Evolutionary conservation across 2,888 invertebrate species (phyloP).

Genomic region (Hemicrepidius hirtus): DNA sequence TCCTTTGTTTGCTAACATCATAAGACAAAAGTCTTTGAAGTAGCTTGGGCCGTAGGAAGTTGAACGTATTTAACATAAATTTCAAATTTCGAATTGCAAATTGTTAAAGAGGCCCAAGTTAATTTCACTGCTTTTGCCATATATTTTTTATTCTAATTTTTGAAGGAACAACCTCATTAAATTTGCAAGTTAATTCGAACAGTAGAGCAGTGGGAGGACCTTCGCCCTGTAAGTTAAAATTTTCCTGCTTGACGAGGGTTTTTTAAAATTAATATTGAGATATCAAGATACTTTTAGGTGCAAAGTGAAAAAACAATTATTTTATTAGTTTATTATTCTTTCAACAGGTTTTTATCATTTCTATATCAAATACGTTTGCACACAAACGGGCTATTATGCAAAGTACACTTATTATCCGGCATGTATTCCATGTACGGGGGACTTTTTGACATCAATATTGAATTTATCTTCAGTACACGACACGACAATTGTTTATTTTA

Average conservation of each 20-base stretch:
- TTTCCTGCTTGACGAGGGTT: background rate
- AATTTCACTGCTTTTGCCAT: constrained; percentile 1
- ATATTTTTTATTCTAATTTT: constrained; percentile 33
- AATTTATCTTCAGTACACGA: constrained; percentile 10
- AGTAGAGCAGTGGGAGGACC: background rate
- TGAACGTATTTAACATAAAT: constrained; percentile 12
- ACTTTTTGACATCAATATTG: constrained; percentile 17
- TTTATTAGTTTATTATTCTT: constrained; percentile 8
- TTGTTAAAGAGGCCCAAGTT: constrained; percentile 12
- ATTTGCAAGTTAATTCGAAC: constrained; percentile 29
- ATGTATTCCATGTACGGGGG: background rate
- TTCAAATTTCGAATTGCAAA: constrained; percentile 34
- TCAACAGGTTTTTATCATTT: constrained; percentile 28
- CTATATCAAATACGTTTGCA: constrained; percentile 23
- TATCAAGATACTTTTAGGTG: constrained; percentile 4
- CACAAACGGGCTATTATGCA: constrained; percentile 27
- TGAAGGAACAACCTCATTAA: constrained; percentile 34
- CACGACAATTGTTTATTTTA: constrained; percentile 8
- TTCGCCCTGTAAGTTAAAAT: background rate
- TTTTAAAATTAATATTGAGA: constrained; percentile 8
- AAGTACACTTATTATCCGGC: constrained; percentile 24
- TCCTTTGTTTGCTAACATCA: background rate
- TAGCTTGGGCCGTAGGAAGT: background rate
- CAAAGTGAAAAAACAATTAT: background rate
- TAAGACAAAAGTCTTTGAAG: constrained; percentile 12